Percentiles rank a stretch among this genome's conserved stretches.
phyloP scores from a whole-genome alignment of 2,888 invertebrate genomes.

The Cataglyphis altisquamis region DNA sequence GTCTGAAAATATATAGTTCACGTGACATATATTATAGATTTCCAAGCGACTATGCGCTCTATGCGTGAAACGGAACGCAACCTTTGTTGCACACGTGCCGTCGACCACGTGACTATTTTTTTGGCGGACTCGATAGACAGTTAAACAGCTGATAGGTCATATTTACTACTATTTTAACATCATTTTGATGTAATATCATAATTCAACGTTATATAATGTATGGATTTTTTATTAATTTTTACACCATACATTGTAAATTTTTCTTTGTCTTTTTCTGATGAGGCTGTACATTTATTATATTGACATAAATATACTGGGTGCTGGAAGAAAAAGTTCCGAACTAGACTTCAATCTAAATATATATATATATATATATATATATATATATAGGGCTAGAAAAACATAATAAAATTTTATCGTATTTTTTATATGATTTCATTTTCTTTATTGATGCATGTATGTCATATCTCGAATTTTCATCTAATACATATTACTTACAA shows the following conservation, averaged over 20 bases:
- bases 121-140: neutral
- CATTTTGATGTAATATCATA: neutral
- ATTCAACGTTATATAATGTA: neutral
- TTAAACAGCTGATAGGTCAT: neutral
- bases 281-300: too few relatives aligned
- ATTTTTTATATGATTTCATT: neutral
- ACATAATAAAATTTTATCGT: neutral
- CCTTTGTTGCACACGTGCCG: neutral
- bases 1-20: too few relatives aligned
- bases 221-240: neutral
- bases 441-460: neutral
- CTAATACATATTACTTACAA: neutral
- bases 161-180: neutral
- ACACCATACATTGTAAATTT: too few relatives aligned
- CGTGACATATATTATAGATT: too few relatives aligned
- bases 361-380: too few relatives aligned
- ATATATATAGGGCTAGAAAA: neutral
- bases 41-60: too few relatives aligned
- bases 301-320: too few relatives aligned
- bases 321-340: too few relatives aligned
- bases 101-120: slow-evolving; percentile 15
- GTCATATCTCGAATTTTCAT: neutral
- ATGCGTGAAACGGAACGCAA: too few relatives aligned
- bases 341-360: too few relatives aligned
- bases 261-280: too few relatives aligned